Base-by-base conservation (phyloP, 2,888 invertebrate genomes). In the Bombylius major region DNA sequence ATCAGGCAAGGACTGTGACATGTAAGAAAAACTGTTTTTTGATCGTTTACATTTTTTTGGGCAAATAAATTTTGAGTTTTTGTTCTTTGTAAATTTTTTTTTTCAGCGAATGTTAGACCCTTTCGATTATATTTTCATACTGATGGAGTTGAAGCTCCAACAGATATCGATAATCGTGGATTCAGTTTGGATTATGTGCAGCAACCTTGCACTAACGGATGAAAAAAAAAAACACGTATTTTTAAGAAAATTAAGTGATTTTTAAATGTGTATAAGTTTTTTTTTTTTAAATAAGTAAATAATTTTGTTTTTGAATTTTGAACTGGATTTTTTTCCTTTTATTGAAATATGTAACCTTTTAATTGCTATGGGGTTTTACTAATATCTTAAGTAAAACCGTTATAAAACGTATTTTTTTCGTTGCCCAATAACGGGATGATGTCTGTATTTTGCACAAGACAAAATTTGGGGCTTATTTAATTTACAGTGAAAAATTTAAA, bases 151-250 rank as follows among this genome's bases (percentile, higher is more conserved):
- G 89, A 91, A 67, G 83, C 85, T 0, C 89, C 88, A 0, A 78
- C 79, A 6, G 89, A 90, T 64, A 72, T 82, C 1, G 85, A 81
- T 49, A 89, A 90, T 69, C 78, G 85, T 63, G 90, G 90, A 1
- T 90, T 89, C 67, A 90, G 90, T 62, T 73, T 90, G 7, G 88
- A 89, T 70, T 90, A 86, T 65, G 80, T 90, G 5, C 90, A 90
- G 66, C 90, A 89, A 65, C 90, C 90, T 0, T 90, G 90, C 67
- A 87, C 87, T 11, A 87, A 84, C 65, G 72, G 58, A n/a, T 58
- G 39, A 59, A 48, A 44, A 5, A 14, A 1, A 12, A 5, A 39
- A 39, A 39, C 3, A 23, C 3, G 23, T 23, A 3, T 23, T 23
- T 23, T 23, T 23, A 23, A 48, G 32, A 11, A 44, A 5, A 44